Conservation (phyloP, 2,797 vertebrate species). For the Leuciscus waleckii region DNA sequence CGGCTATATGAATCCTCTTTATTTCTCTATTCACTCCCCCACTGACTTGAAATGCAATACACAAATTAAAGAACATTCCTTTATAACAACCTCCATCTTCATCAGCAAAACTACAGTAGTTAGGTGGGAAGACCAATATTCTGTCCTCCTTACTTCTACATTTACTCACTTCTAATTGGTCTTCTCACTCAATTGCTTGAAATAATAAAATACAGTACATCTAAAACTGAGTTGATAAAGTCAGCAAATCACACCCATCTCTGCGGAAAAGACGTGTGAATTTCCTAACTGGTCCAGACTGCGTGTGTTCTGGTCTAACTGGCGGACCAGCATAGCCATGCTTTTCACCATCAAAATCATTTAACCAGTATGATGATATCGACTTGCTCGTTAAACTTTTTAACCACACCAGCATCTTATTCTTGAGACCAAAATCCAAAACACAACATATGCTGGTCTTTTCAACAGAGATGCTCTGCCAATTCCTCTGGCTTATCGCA, state of each 20-base stretch:
- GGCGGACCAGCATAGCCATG: background rate
- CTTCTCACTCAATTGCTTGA: background rate
- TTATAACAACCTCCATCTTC: background rate
- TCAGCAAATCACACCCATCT: background rate
- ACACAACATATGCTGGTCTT: background rate
- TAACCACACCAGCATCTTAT: background rate
- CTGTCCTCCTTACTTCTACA: background rate
- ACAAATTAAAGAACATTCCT: background rate
- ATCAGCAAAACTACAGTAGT: background rate
- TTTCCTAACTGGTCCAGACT: background rate
- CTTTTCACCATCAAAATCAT: background rate
- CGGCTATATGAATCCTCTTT: slow-evolving; percentile 20
- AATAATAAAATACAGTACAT: background rate
- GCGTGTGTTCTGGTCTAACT: background rate
- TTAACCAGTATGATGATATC: no score
- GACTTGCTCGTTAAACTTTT: background rate
- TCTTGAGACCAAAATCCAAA: background rate
- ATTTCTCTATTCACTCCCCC: slow-evolving; percentile 10
- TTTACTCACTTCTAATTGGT: background rate
- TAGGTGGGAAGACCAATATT: background rate
- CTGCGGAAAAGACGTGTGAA: background rate
- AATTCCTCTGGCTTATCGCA: background rate
- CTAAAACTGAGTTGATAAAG: background rate
- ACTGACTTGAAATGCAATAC: background rate
- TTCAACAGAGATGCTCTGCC: slow-evolving; percentile 3